A percentile compares a stretch with the other conserved stretches of the same genome.
phyloP scores from a whole-genome alignment of 2,888 invertebrate species.

The Melieria omissa region DNA sequence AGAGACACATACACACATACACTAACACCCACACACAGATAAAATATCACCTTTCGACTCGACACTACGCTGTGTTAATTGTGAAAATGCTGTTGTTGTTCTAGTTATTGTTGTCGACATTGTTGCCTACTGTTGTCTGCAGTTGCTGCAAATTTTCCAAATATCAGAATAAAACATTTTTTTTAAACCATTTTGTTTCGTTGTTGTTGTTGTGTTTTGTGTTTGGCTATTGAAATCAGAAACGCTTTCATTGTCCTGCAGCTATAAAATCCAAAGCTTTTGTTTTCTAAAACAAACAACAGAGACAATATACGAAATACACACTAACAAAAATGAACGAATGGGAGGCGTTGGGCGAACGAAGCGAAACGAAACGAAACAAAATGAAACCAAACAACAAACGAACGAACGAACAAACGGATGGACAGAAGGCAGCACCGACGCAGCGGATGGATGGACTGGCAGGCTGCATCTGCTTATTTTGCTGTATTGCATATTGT shows the following conservation, averaged over 20 bases:
- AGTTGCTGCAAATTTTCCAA: background rate
- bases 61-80: constrained; percentile 15
- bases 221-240: constrained; percentile 36
- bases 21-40: background rate
- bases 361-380: background rate
- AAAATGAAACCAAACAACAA: background rate
- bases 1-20: constrained; percentile 2
- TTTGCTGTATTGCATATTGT: constrained; percentile 30
- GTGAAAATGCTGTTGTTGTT: constrained; percentile 10
- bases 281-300: constrained; percentile 25
- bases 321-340: constrained; percentile 22
- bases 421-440: background rate
- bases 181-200: background rate
- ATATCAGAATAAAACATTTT: constrained; percentile 10
- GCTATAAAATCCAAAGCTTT: constrained; percentile 18
- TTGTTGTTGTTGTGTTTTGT: constrained; percentile 3
- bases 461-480: constrained; percentile 33
- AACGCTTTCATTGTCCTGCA: constrained; percentile 36
- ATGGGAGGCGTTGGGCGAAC: constrained; percentile 11
- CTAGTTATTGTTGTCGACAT: background rate
- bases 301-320: constrained; percentile 24
- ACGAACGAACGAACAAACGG: constrained; percentile 16
- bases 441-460: constrained; percentile 23
- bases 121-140: background rate
- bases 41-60: constrained; percentile 15